phyloP scores from a whole-genome alignment of 2,888 invertebrate genomes.

The Melinaea menophilus region DNA sequence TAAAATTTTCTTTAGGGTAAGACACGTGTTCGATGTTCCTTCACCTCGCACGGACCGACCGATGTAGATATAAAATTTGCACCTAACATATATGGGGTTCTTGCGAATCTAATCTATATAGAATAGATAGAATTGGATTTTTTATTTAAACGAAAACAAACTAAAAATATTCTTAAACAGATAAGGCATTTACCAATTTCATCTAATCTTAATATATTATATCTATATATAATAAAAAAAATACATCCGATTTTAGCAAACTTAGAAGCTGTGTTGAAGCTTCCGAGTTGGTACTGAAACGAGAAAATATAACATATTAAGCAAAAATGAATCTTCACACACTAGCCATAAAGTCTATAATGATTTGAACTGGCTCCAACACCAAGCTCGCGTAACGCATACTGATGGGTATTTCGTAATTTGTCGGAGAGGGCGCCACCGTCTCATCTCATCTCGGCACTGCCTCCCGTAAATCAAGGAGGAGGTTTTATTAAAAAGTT shows the following conservation, averaged over 20 bases:
- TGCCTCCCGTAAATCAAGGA: neutral
- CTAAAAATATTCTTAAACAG: too few species aligned
- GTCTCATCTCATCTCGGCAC: conserved; percentile 21
- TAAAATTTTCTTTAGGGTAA: conserved; percentile 48
- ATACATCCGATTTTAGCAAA: neutral
- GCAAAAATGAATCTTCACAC: conserved; percentile 7
- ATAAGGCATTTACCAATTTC: too few species aligned
- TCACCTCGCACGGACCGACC: too few species aligned
- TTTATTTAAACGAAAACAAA: too few species aligned
- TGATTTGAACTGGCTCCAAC: conserved; percentile 43
- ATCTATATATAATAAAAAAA: too few species aligned
- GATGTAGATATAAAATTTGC: too few species aligned
- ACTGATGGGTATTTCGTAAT: conserved; percentile 53
- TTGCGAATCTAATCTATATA: too few species aligned
- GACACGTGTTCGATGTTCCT: conserved; percentile 32
- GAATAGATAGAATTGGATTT: too few species aligned
- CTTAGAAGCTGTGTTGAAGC: conserved; percentile 1
- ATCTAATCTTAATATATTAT: too few species aligned
- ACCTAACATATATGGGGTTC: too few species aligned
- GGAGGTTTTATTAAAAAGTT: conserved; percentile 1
- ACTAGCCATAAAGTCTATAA: conserved; percentile 11
- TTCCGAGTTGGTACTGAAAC: conserved; percentile 3
- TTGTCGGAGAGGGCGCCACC: conserved; percentile 37
- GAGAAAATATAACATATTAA: neutral
- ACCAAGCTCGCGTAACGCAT: conserved; percentile 53